Evolutionary conservation across 2,797 vertebrate genomes (phyloP), one percentile per base, ranked within the genome.

Genomic region (Cyprinodon diabolis): DNA sequence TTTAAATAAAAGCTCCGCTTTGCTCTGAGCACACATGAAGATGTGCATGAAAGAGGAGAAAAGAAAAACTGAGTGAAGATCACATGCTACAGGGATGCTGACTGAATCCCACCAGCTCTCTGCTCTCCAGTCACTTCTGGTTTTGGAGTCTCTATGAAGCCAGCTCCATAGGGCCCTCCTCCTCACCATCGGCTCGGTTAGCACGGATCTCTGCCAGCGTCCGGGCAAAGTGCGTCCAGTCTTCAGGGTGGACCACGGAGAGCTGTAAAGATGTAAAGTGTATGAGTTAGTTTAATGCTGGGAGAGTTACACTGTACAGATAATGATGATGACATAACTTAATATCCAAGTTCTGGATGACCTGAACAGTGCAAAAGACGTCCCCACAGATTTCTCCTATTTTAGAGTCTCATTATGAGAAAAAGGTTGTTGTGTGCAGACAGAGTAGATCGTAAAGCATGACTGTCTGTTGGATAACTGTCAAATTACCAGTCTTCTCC

Each of bases 191-290:
- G 0, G 96, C 96, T 30, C 95, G 92, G 94, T 98, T 99, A 15
- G 98, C 97, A 0, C 96, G 97, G 63, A 99, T 97, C 90, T 99
- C 98, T 93, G 97, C 94, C 82, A 99, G 91, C 4, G 98, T 99
- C 12, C 95, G 95, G 69, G 96, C 96, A 2, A 99, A 98, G 52
- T 95, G 95, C 0, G 93, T 90, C 97, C 98, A 99, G 79, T 99
- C 97, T 0, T 99, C 98, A 0, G 90, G 95, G 91, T 98, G 97
- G 0, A 96, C 94, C 30, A 96, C 89, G 0, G 98, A 97, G 77
- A 99, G 95, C 98, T 99, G 92, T 48, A 78, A 48, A 71, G 14
- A 68, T 1, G 74, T n/a, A 77, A 37, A 78, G 70, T 30, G 52
- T 4, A 45, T 0, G 25, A 4, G 30, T n/a, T 23, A 13, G 51